Evolutionary conservation across 2,888 invertebrate species (phyloP).

Genomic region (Rhagophthalmus giganteus): DNA sequence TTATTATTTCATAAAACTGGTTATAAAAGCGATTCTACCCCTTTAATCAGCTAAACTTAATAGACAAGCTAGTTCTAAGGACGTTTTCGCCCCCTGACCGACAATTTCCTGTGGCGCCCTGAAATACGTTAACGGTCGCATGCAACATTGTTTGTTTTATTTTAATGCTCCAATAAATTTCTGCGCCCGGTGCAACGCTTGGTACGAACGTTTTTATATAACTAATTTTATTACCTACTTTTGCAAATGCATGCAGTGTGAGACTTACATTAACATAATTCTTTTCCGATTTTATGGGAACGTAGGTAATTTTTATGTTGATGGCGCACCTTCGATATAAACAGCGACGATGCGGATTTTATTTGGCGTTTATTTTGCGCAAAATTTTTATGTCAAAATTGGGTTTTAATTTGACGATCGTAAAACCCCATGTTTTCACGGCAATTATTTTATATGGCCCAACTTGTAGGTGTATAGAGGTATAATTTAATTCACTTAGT

Average conservation of each 20-base stretch:
- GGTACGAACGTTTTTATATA: slow-evolving; percentile 19
- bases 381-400: too few relatives aligned
- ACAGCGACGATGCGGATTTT: too few relatives aligned
- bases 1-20: slow-evolving; percentile 26
- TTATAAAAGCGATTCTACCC: slow-evolving; percentile 19
- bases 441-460: too few relatives aligned
- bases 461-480: too few relatives aligned
- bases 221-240: slow-evolving; percentile 24
- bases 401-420: too few relatives aligned
- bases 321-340: not conserved
- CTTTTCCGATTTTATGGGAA: slow-evolving; percentile 13
- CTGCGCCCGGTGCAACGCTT: slow-evolving; percentile 22
- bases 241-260: slow-evolving; percentile 19
- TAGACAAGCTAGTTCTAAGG: slow-evolving; percentile 18
- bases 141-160: slow-evolving; percentile 34
- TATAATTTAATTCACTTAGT: too few relatives aligned
- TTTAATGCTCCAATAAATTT: slow-evolving; percentile 34
- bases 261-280: slow-evolving; percentile 18
- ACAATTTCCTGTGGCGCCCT: slow-evolving; percentile 18
- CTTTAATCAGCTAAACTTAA: slow-evolving; percentile 16
- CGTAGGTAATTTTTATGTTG: slow-evolving; percentile 18
- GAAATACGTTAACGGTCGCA: slow-evolving; percentile 29
- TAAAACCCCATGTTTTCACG: too few relatives aligned
- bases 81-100: slow-evolving; percentile 16
- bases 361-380: too few relatives aligned